Base-by-base conservation (phyloP, 2,888 invertebrate species). In the Leuctra nigra region DNA sequence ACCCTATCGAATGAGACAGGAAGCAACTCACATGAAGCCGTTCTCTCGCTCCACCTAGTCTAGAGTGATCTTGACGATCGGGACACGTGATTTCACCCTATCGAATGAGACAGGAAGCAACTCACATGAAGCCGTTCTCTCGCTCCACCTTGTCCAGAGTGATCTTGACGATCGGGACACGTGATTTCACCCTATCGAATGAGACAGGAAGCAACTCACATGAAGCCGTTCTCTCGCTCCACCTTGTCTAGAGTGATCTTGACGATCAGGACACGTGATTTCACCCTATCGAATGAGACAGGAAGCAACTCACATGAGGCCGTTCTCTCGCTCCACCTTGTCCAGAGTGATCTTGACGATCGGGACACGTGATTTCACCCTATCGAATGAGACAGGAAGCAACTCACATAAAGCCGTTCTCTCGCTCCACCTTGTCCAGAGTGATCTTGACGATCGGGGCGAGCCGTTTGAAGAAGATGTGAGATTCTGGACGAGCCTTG, bases 61-160 rank as follows among this genome's bases (percentile, higher is more conserved):
- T n/a, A n/a, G n/a, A n/a, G n/a, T n/a, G n/a, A n/a, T n/a, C n/a
- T n/a, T n/a, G n/a, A n/a, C n/a, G n/a, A n/a, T n/a, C n/a, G n/a
- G n/a, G n/a, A n/a, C n/a, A n/a, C n/a, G n/a, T n/a, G n/a, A n/a
- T n/a, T n/a, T n/a, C n/a, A n/a, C n/a, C n/a, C n/a, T n/a, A n/a
- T n/a, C n/a, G n/a, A n/a, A n/a, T n/a, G n/a, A 29, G 29, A 29
- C 29, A 11, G 11, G 29, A 6, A 29, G 29, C 18, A 2, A 68
- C 76, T 72, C 67, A 81, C 80, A 83, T 83, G 61, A 83, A 75
- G 55, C 80, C 78, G 68, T 83, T 83, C 68, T 83, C 82, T 56
- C 82, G 67, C 62, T 80, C 77, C 67, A 81, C 81, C 66, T 83
- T 83, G 59, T 82, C 81, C 54, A 83, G 68, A 7, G 78, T 80